Evolutionary conservation across 2,797 vertebrate species (phyloP), one percentile per base, ranked within the genome.

Genomic region (Pseudochirops cupreus): DNA sequence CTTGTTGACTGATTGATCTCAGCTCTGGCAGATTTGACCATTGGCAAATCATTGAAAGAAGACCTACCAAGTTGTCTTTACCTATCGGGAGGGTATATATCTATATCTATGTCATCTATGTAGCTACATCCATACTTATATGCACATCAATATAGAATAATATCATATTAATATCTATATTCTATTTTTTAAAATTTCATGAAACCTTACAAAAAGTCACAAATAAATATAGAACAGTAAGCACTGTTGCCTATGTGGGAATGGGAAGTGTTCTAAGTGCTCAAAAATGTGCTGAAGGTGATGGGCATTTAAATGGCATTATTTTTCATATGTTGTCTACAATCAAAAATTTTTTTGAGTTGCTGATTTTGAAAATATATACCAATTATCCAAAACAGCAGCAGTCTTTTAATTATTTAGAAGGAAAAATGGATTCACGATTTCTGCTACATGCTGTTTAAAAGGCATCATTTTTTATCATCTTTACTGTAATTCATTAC

Each of bases 351-450:
- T 46, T 95, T 29, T 93, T 94, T 93, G 90, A 90, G 82, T 93
- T 95, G 33, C 0, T 93, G 52, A 93, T 94, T 94, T 54, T 91
- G n/a, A 95, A 87, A 96, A 95, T 95, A 96, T 95, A 92, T 95
- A 46, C 7, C 62, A 97, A n/a, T 87, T 95, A 93, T n/a, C 93
- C 92, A 90, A 92, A 93, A 93, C 7, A 67, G 94, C 93, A 26
- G 55, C 91, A 54, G 67, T 53, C 26, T 91, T 95, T 96, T 95
- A 95, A 97, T 97, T 96, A 94, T 94, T 94, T 94, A 90, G 11
- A 92, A 95, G 28, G 59, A 59, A 87, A 95, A 96, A 54, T 93
- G 33, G 67, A n/a, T 46, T 93, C 59, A 55, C 92, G 29, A 95
- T 56, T n/a, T 90, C 53, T 97, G 5, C 1, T 89, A 3, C 7